Evolutionary conservation across 2,113 vertebrate species (phyloP), one percentile per base, ranked within the genome.

Genomic region (Syngnathoides biaculeatus): DNA sequence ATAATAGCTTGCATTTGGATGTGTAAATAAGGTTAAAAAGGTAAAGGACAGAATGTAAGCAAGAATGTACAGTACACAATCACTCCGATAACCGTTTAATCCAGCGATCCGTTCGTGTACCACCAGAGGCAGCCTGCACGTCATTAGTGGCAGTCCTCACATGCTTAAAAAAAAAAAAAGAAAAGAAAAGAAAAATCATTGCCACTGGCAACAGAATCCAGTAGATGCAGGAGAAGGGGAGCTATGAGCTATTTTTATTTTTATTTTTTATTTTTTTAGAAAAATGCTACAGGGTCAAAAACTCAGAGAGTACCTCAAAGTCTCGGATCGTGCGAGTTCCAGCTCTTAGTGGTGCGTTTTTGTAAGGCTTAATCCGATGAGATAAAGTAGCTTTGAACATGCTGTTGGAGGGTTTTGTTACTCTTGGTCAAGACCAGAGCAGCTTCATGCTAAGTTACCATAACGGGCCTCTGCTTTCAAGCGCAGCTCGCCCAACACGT

Each of bases 371-470:
- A 59, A 59, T 38, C 17, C 38, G 27, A 20, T 59, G 57, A 10
- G 57, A 59, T 59, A 11, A 60, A 55, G 52, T 55, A 13, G 52
- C 24, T 55, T 55, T 55, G 52, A 55, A 55, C 52, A 26, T 22
- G 9, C 17, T 39, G 58, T 4, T 35, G 1, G 35, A 17, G 20
- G 58, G 35, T 60, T 60, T 60, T 39, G 35, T 60, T 60, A n/a
- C 19, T 60, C 19, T 38, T 60, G 38, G 58, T 20, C 56, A 58
- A 58, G 27, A 8, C 26, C 56, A 19, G 30, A 59, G 10, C 17
- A 39, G 57, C 27, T 58, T 58, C 19, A 38, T 38, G 56, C 56
- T 35, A 55, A 55, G 22, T 26, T 55, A 26, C 22, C 9, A 55
- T 26, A 55, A 26, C 52, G 26, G 52, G 22, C 7, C 5, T 30